Conservation (phyloP, 64 coral and sea anemone genomes). For the Trachythela sp. region DNA sequence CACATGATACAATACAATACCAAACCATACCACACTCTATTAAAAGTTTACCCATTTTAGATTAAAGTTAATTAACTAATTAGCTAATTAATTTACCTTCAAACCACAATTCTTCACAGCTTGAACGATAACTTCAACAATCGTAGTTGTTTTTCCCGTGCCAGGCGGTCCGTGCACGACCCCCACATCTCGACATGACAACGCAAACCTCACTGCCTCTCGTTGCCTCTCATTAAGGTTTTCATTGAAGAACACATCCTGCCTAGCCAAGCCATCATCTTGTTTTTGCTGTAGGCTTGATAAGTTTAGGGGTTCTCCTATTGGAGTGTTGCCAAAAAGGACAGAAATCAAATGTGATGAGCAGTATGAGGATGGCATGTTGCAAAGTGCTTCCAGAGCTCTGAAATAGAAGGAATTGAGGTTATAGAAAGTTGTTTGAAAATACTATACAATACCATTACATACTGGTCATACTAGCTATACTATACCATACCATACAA, state of each 20-base stretch:
- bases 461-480: too few species aligned
- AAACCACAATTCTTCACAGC: conserved; percentile 72
- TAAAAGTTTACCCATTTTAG: too few species aligned
- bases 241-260: conserved; percentile 51
- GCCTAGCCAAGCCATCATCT: conserved; percentile 23
- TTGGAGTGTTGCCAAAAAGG: conserved; percentile 57
- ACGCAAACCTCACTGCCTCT: conserved; percentile 70
- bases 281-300: conserved; percentile 25
- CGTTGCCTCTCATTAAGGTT: conserved; percentile 71
- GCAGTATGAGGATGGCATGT: background rate
- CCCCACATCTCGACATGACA: conserved; percentile 67
- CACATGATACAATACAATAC: too few species aligned
- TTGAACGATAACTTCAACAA: conserved; percentile 77
- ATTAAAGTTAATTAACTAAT: too few species aligned
- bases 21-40: too few species aligned
- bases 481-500: too few species aligned
- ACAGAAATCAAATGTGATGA: background rate
- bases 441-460: too few species aligned
- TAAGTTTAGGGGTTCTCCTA: conserved; percentile 28
- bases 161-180: conserved; percentile 91
- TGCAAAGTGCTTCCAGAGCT: conserved; percentile 58
- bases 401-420: conserved; percentile 9
- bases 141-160: conserved; percentile 91
- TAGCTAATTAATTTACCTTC: conserved; percentile 54
- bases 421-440: background rate